Evolutionary conservation across 2,888 invertebrate species (phyloP).

Genomic region (Pammene fasciana): DNA sequence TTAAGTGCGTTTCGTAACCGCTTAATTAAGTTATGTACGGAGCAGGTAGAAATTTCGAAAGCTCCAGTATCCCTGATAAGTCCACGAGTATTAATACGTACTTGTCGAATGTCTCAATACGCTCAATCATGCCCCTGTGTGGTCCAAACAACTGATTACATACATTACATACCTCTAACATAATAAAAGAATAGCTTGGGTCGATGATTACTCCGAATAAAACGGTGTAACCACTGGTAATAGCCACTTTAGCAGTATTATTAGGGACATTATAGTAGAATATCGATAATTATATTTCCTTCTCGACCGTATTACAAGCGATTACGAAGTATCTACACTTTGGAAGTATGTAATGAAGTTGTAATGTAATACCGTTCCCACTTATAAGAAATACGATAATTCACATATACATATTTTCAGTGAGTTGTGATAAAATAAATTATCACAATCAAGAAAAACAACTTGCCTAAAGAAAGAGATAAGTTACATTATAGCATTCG

Average conservation of each 20-base stretch:
- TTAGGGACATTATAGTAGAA: slow-evolving; percentile 67
- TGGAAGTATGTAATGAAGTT: slow-evolving; percentile 31
- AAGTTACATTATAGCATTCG: slow-evolving; percentile 22
- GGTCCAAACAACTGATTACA: slow-evolving; percentile 73
- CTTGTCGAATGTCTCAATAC: slow-evolving; percentile 63
- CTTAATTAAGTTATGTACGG: slow-evolving; percentile 57
- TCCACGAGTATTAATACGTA: slow-evolving; percentile 63
- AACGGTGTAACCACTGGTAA: slow-evolving; percentile 73
- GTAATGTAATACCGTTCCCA: slow-evolving; percentile 18
- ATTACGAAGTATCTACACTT: slow-evolving; percentile 45
- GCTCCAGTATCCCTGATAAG: slow-evolving; percentile 43
- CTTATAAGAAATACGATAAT: slow-evolving; percentile 6
- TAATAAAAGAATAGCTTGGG: slow-evolving; percentile 53
- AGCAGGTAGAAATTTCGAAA: slow-evolving; percentile 52
- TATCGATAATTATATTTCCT: slow-evolving; percentile 68
- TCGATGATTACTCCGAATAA: slow-evolving; percentile 71
- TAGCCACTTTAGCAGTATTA: slow-evolving; percentile 74
- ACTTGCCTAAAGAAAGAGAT: slow-evolving; percentile 32
- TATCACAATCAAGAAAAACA: slow-evolving; percentile 26
- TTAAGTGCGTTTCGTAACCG: slow-evolving; percentile 58
- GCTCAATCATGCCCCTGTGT: slow-evolving; percentile 76
- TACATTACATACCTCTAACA: slow-evolving; percentile 45
- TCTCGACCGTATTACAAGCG: slow-evolving; percentile 53
- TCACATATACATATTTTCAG: slow-evolving; percentile 14
- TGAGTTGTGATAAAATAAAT: slow-evolving; percentile 24